Evolutionary conservation across 2,113 vertebrate genomes (phyloP).

Genomic region (Macaca mulatta): DNA sequence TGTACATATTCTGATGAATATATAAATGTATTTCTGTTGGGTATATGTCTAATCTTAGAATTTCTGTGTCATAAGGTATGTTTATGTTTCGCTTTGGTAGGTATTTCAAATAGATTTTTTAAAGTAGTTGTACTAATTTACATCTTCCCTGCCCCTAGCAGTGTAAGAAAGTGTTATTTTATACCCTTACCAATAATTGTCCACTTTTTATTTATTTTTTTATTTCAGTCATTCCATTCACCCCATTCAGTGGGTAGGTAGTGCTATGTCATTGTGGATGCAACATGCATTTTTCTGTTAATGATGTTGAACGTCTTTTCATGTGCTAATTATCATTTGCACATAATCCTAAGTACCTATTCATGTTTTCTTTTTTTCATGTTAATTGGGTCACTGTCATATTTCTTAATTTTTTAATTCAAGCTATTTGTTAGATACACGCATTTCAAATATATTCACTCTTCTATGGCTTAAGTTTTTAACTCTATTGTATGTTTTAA

Average conservation of each 20-base stretch:
- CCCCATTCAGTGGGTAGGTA: not conserved
- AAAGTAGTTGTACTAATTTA: not conserved
- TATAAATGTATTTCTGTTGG: not conserved
- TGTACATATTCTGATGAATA: not conserved
- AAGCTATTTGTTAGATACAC: not conserved
- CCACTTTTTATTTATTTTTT: not conserved
- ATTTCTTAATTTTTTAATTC: not conserved
- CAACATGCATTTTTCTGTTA: not conserved
- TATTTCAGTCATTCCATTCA: not conserved
- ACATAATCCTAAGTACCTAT: not conserved
- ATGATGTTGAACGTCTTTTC: not conserved
- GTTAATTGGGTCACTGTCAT: not conserved
- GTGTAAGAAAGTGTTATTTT: not conserved
- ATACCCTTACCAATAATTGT: not conserved
- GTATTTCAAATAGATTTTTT: slow-evolving; percentile 8
- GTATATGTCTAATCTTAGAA: not conserved
- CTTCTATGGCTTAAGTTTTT: slow-evolving; percentile 25
- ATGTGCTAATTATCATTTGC: not conserved
- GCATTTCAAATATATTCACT: not conserved
- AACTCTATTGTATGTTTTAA: not conserved
- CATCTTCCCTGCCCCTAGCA: not conserved
- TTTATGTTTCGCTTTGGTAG: not conserved
- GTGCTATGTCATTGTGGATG: not conserved
- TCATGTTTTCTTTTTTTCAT: not conserved
- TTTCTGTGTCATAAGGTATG: not conserved